These are phyloP conservation scores for Hylomyscus alleni DNA, from an alignment of 2,797 vertebrate species.

Conservation along the genomic window DNA sequence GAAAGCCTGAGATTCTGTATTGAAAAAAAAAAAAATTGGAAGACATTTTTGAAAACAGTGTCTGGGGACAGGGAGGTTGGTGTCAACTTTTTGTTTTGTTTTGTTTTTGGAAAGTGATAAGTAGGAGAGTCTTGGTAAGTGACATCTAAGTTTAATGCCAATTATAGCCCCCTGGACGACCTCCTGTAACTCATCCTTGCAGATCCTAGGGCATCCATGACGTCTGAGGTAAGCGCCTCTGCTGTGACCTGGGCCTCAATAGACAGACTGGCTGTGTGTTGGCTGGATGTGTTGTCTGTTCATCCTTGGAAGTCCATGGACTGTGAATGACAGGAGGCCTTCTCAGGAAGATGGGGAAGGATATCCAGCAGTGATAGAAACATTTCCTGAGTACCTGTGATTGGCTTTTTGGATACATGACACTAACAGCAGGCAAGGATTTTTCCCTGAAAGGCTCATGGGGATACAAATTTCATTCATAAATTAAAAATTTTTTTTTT, in stretches of 20 bases:
- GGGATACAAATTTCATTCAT: constrained; percentile 13
- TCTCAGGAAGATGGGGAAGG: not conserved
- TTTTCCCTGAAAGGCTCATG: not conserved
- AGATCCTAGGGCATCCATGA: not conserved
- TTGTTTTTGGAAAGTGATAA: no score
- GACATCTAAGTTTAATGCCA: not conserved
- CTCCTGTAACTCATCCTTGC: not conserved
- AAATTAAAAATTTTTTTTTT: constrained; percentile 4
- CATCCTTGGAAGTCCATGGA: not conserved
- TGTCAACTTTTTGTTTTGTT: not conserved
- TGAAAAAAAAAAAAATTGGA: not conserved
- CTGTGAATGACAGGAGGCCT: not conserved
- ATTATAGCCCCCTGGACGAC: not conserved
- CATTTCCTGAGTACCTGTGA: not conserved
- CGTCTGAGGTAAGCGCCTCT: not conserved
- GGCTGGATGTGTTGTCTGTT: no score
- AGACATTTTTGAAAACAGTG: constrained; percentile 33
- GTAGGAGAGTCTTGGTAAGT: not conserved
- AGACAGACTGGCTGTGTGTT: not conserved
- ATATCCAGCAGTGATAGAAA: not conserved
- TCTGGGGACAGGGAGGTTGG: not conserved
- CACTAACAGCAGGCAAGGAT: not conserved
- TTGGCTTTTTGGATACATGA: not conserved
- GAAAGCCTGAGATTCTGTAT: not conserved
- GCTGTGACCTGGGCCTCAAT: not conserved